A percentile compares a stretch with the other conserved stretches of the same genome.
These are phyloP conservation scores for Meiosimyza platycephala DNA, from an alignment of 2,888 invertebrate species.

Conservation along the genomic window DNA sequence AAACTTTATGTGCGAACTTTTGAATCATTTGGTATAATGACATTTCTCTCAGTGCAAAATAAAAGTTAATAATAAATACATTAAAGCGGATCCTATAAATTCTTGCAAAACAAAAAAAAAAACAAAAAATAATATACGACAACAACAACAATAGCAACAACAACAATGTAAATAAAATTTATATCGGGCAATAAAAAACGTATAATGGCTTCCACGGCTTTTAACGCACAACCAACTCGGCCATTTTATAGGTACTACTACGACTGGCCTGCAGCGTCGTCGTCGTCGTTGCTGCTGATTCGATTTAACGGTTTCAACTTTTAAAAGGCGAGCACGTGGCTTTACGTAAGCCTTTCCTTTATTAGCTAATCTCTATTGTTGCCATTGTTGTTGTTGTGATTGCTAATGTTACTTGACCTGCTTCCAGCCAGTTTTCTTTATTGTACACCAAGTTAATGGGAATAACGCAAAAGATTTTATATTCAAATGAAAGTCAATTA, in stretches of 20 bases:
- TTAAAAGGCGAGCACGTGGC: background rate
- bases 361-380: slow-evolving; percentile 10
- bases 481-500: background rate
- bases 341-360: slow-evolving; percentile 10
- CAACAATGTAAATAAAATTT: slow-evolving; percentile 26
- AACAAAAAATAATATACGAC: background rate
- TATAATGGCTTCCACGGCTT: slow-evolving; percentile 17
- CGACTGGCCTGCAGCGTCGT: background rate
- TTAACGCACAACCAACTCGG: background rate
- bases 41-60: background rate
- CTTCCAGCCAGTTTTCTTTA: background rate
- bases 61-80: slow-evolving; percentile 18
- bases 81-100: slow-evolving; percentile 15
- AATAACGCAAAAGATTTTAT: background rate
- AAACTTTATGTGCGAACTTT: too few relatives aligned
- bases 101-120: background rate
- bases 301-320: too few relatives aligned
- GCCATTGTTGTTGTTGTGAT: too few relatives aligned
- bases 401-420: background rate
- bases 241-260: background rate
- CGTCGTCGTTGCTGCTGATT: too few relatives aligned
- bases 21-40: too few relatives aligned
- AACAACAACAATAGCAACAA: slow-evolving; percentile 8
- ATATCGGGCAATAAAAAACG: slow-evolving; percentile 14
- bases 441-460: background rate